Evolutionary conservation across 1,140 invertebrate genomes (phyloP).

Genomic region (Bemisia tabaci): DNA sequence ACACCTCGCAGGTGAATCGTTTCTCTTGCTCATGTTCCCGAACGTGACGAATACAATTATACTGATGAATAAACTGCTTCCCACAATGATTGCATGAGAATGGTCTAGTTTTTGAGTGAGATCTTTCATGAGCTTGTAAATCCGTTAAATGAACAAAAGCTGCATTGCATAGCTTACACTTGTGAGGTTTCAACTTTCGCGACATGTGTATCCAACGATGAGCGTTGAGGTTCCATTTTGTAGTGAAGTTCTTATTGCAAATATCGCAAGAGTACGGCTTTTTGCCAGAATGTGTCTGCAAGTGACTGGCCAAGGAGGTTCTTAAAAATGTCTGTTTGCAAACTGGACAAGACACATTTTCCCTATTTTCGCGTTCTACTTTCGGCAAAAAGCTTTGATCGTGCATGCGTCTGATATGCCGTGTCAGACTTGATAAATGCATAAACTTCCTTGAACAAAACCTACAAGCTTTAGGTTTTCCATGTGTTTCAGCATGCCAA

Average conservation of each 20-base stretch:
- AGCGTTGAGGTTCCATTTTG: slow-evolving; percentile 76
- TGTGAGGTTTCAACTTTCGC: slow-evolving; percentile 66
- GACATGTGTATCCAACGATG: slow-evolving; percentile 81
- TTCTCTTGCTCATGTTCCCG: slow-evolving; percentile 81
- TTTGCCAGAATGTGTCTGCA: slow-evolving; percentile 58
- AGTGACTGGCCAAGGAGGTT: slow-evolving; percentile 62
- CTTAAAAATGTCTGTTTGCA: slow-evolving; percentile 66
- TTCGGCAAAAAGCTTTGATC: slow-evolving; percentile 56
- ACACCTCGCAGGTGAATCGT: slow-evolving; percentile 67
- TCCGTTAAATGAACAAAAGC: slow-evolving; percentile 66
- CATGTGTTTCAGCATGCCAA: slow-evolving; percentile 74
- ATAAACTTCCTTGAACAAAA: slow-evolving; percentile 73
- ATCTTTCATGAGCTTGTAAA: slow-evolving; percentile 68
- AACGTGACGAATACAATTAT: slow-evolving; percentile 80
- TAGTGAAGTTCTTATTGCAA: slow-evolving; percentile 71
- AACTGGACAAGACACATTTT: slow-evolving; percentile 63
- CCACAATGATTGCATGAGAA: slow-evolving; percentile 89
- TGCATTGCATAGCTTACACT: slow-evolving; percentile 67
- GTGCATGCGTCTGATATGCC: slow-evolving; percentile 67
- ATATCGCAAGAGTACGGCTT: slow-evolving; percentile 63
- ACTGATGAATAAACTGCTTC: slow-evolving; percentile 82
- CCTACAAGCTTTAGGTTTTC: slow-evolving; percentile 64
- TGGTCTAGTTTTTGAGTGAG: slow-evolving; percentile 61
- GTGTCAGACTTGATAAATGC: slow-evolving; percentile 60
- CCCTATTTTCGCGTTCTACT: slow-evolving; percentile 35